Evolutionary conservation across 1,140 invertebrate genomes (phyloP), one percentile per base, ranked within the genome.

Genomic region (Hycleus phaleratus): DNA sequence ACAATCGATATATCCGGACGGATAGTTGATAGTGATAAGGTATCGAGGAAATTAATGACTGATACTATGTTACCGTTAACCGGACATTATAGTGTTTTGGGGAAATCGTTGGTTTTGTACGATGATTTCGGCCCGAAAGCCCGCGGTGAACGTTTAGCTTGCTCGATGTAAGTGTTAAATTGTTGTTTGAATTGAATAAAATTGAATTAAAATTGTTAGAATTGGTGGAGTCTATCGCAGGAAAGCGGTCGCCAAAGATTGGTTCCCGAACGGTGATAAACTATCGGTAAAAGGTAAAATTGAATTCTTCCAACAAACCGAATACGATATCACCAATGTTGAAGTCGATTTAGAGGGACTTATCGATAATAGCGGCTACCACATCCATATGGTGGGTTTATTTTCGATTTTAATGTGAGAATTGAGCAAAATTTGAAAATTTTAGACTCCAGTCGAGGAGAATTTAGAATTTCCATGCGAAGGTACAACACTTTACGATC

Each of bases 391-490:
- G 79, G 90, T 92, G 65, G 68, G 63, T 56, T 42, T 42, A 10
- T n/a, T 42, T 32, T 32, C 32, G 11, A 6, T n/a, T 50, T 11
- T 46, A 46, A 52, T n/a, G 40, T 1, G 11, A 24, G 3, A 6
- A 38, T 49, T 10, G 18, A 11, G 12, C 5, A 9, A n/a, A 46
- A 3, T 46, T 40, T 1, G 38, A 2, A 52, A 46, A 44, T 66
- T 67, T 9, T 66, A 92, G 89, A 83, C 84, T 1, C 84, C 90
- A 1, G 84, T 94, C 0, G 84, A 88, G 68, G 82, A 82, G 52
- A 85, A 88, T 67, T 73, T 94, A 57, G 87, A 91, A 61, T 95
- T 95, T 75, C 89, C 93, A 0, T 98, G 95, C 69, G 89, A 91
- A 68, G 81, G 75, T 38, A 85, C 86, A 2, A 83, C 88, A 0